Evolutionary conservation across 2,888 invertebrate species (phyloP).

Genomic region (Fabriciana adippe): DNA sequence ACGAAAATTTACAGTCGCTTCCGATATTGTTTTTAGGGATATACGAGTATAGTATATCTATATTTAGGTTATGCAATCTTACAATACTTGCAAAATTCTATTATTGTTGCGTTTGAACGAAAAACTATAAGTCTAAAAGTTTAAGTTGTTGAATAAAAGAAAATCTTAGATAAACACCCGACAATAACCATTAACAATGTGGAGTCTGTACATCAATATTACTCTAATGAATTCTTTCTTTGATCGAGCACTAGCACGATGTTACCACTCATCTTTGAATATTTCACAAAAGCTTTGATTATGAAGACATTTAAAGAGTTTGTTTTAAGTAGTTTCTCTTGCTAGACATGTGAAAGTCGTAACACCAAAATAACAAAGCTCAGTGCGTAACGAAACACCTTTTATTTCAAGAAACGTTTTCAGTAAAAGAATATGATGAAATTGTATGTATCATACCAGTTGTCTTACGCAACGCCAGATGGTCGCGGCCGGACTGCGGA

Average conservation of each 20-base stretch:
- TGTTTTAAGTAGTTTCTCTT: constrained; percentile 1
- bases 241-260: too few relatives aligned
- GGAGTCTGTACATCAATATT: too few relatives aligned
- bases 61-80: not conserved
- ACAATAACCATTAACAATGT: too few relatives aligned
- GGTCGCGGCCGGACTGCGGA: constrained; percentile 24
- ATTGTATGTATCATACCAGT: constrained; percentile 28
- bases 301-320: not conserved
- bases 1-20: not conserved
- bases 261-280: too few relatives aligned
- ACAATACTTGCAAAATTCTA: too few relatives aligned
- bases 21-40: not conserved
- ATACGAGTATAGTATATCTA: not conserved
- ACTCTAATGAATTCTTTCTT: too few relatives aligned
- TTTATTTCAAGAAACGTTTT: constrained; percentile 27
- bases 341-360: not conserved
- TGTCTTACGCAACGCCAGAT: constrained; percentile 28
- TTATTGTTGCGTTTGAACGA: too few relatives aligned
- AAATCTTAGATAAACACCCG: too few relatives aligned
- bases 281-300: too few relatives aligned
- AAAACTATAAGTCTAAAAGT: too few relatives aligned
- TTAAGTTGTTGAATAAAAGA: too few relatives aligned
- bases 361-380: not conserved
- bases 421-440: constrained; percentile 29
- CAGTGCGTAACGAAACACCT: constrained; percentile 19